Evolutionary conservation across 92 coral and sea anemone genomes (phyloP), one percentile per base, ranked within the genome.

Genomic region (Epizoanthus scotinus): DNA sequence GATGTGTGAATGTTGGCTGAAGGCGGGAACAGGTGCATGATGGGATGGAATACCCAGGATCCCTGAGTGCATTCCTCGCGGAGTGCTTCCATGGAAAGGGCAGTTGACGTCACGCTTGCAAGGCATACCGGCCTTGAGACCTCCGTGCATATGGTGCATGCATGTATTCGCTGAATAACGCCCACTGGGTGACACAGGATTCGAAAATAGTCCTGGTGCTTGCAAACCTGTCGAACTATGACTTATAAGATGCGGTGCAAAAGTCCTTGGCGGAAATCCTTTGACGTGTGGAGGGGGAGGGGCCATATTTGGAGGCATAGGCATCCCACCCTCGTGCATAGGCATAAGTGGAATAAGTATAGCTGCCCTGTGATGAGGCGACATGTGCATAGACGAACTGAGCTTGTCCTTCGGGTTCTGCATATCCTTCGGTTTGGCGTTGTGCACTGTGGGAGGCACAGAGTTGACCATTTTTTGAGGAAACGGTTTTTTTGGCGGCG

Each of bases 91-190:
- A 79, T 95, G 98, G 82, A 86, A 95, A 12, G 98, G 98, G 50
- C 98, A 95, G 89, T 95, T 93, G 31, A 93, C 87, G 86, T 95
- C 98, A 60, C 94, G 98, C 59, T 95, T 95, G 54, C 95, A 89
- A 24, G 94, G 98, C 40, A 83, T 72, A 7, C 94, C 91, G 2
- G 94, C 66, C 52, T 95, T 94, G 70, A 89, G 47, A 24, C 96
- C 92, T 2, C 91, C 91, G 84, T 88, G 94, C 73, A 90, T 79
- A 53, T 93, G 92, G 26, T 90, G 98, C 83, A 91, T 83, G 84
- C 97, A 93, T 25, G 88, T 63, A 34, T 85, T 82, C 10, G 91
- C 87, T 2, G 96, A 71, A 65, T 84, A 91, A n/a, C 98, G 90
- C 54, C 84, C 84, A 38, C 79, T 72, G 19, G 93, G 91, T 60